Evolutionary conservation across 2,797 vertebrate species (phyloP), one percentile per base, ranked within the genome.

Genomic region (Tinamus major): DNA sequence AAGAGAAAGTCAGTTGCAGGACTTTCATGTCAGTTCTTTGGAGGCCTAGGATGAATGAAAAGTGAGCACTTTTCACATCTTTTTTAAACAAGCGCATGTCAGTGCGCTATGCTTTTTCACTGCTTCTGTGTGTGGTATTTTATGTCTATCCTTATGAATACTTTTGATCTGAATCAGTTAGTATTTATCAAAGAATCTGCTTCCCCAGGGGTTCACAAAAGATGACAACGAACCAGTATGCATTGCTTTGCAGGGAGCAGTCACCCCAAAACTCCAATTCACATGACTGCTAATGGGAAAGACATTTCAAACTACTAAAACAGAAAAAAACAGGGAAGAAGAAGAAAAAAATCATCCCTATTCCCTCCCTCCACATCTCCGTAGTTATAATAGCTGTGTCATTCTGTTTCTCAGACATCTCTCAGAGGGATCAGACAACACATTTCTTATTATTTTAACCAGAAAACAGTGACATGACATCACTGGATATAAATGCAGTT

Each of bases 401-500:
- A 76, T 63, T 83, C 46, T 74, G n/a, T 63, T 94, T 91, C 46
- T 82, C 83, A 53, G 26, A 53, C 51, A 53, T 27, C 51, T 26
- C 51, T 53, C 51, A 63, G 71, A 67, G 29, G 76, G 31, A 5
- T 76, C 24, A 51, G 37, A 77, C 39, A 79, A 61, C 56, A 1
- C 88, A 92, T 49, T 61, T 62, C 18, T 55, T 91, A 46, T 83
- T 94, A 86, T 81, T 93, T 59, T 87, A 79, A 68, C 1, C 5
- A 81, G 48, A 72, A 91, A 93, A 55, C 18, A 77, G 37, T 85
- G 84, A 85, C 20, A 70, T 44, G 67, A 90, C 82, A 93, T 85
- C 77, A 90, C 9, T 62, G 37, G 62, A 89, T 56, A 91, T 48
- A 92, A 89, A 93, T 44, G 79, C 4, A 10, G 35, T 75, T 80